phyloP scores from a whole-genome alignment of 1,140 invertebrate species.

The Acromyrmex heyeri region DNA sequence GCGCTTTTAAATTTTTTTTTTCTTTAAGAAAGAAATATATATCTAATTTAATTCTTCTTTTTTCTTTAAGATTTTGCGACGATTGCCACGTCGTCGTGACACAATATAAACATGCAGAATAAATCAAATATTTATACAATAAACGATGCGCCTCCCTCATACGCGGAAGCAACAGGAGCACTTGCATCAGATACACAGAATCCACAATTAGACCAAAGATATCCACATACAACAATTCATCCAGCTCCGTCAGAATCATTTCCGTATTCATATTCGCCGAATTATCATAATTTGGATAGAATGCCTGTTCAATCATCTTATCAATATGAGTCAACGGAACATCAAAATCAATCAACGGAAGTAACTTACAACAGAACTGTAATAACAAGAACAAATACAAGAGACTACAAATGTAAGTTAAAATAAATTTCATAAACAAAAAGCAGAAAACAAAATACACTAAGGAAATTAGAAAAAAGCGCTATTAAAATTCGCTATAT shows the following conservation, averaged over 20 bases:
- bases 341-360: neutral
- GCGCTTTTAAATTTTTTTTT: neutral
- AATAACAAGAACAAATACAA: too few relatives aligned
- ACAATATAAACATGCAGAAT: conserved; percentile 1
- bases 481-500: neutral
- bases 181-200: neutral
- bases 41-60: neutral
- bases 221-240: neutral
- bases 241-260: neutral
- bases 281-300: neutral
- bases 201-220: neutral
- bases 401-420: neutral
- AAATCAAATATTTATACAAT: conserved; percentile 26
- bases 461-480: neutral
- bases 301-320: neutral
- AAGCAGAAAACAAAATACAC: neutral
- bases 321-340: neutral
- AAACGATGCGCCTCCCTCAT: conserved; percentile 49
- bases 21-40: neutral
- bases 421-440: neutral
- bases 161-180: conserved; percentile 3
- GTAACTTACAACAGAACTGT: neutral
- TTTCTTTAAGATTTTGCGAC: neutral
- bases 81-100: neutral
- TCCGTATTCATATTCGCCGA: neutral